phyloP scores from a whole-genome alignment of 2,113 vertebrate species.

The Atherinomorus stipes region DNA sequence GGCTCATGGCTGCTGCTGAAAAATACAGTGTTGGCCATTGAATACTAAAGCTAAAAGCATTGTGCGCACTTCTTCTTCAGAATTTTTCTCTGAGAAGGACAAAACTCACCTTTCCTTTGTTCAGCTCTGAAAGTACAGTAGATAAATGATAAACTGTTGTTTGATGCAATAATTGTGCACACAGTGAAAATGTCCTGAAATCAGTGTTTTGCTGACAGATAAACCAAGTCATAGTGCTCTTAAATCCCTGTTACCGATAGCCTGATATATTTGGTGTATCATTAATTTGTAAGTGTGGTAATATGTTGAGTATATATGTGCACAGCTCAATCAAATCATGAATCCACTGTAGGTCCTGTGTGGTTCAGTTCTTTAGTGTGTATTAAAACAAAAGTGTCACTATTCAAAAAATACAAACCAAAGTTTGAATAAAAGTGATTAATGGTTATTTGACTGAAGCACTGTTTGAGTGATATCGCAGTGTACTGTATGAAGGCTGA shows the following conservation, averaged over 20 bases:
- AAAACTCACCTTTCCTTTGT: not conserved
- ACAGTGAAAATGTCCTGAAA: not conserved
- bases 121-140: not conserved
- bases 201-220: not conserved
- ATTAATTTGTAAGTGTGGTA: not conserved
- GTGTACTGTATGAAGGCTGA: slow-evolving; percentile 17
- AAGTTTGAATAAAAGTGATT: slow-evolving; percentile 1
- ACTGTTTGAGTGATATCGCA: slow-evolving; percentile 2
- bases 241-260: not conserved
- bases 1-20: too few relatives aligned
- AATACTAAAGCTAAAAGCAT: too few relatives aligned
- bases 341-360: not conserved
- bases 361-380: not conserved
- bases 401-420: slow-evolving; percentile 13
- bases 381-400: slow-evolving; percentile 9
- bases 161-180: not conserved
- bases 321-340: not conserved
- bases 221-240: not conserved
- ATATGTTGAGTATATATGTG: not conserved
- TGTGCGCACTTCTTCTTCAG: too few relatives aligned
- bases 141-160: too few relatives aligned
- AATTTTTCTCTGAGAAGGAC: not conserved
- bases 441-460: slow-evolving; percentile 12
- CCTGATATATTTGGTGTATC: not conserved
- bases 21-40: too few relatives aligned